Evolutionary conservation across 2,113 vertebrate species (phyloP).

Genomic region (Mionectes macconnelli): DNA sequence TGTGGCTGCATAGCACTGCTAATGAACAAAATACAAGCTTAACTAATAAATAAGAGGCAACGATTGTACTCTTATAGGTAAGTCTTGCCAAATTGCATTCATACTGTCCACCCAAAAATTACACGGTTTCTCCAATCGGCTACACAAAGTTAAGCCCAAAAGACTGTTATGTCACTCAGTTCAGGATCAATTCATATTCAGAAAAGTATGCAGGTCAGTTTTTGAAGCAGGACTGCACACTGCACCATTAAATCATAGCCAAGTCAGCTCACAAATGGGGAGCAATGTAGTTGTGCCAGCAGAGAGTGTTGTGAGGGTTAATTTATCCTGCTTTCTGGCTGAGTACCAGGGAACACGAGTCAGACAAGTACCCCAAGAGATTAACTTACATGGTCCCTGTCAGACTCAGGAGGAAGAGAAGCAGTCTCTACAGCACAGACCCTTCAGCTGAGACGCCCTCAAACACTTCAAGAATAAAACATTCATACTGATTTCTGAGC

Average conservation of each 20-base stretch:
- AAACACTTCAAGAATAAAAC: neutral
- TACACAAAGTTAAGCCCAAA: neutral
- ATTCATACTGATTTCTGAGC: neutral
- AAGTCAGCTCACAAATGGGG: neutral
- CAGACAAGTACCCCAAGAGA: neutral
- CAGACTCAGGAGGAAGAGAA: neutral
- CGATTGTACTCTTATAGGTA: neutral
- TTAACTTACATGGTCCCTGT: neutral
- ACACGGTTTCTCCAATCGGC: neutral
- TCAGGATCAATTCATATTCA: neutral
- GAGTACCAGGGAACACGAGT: neutral
- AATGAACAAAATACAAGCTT: slow-evolving; percentile 10
- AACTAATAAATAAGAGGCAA: neutral
- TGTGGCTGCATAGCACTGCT: neutral
- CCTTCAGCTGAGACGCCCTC: neutral
- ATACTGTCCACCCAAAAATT: neutral
- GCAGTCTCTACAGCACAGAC: neutral
- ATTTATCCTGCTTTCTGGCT: neutral
- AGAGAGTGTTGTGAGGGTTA: neutral
- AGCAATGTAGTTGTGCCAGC: neutral
- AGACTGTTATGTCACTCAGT: neutral
- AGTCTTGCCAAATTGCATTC: neutral
- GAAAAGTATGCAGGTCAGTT: neutral
- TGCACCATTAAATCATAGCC: neutral
- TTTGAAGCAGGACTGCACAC: neutral